Evolutionary conservation across 2,113 vertebrate species (phyloP), one percentile per base, ranked within the genome.

Genomic region (Phaethon lepturus): DNA sequence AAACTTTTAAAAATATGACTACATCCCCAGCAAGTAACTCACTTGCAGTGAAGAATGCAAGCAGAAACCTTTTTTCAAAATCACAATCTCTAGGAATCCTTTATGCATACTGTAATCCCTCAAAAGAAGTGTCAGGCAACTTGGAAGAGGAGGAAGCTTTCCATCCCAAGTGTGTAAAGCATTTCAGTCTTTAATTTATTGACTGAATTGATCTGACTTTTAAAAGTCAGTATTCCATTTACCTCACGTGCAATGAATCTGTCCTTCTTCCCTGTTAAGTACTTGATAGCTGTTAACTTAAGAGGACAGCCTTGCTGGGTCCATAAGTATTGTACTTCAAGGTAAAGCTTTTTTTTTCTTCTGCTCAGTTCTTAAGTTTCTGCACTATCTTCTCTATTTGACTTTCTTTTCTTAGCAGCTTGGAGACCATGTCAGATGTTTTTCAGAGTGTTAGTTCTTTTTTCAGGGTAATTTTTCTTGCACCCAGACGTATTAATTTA

Each of bases 131-230:
- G 94, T 94, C 95, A 97, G 95, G 86, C 95, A 95, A 82, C 90
- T 91, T 95, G 69, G 40, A 75, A 84, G 25, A 25, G 50, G 63
- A 73, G 74, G 90, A 95, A 92, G 68, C 75, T 96, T 90, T 64
- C 31, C 53, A 91, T 86, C 84, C 58, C 80, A 81, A 76, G 86
- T 80, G 89, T 83, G 53, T 81, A 94, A 91, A 95, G 87, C 93
- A 47, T 72, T 91, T 92, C 84, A 88, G 84, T 64, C 88, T 86
- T 93, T 97, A 96, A 97, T 98, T 96, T 98, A 97, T 94, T 95
- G 96, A 87, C 93, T 82, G 64, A 92, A 92, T 98, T 97, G 97
- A 97, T 96, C 87, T 66, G 84, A 52, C 79, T 93, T 93, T 96
- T 97, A 86, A 95, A 87, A 93, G 95, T 93, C 28, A 49, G 72